Evolutionary conservation across 2,888 invertebrate species (phyloP).

Genomic region (Ectemnius continuus): DNA sequence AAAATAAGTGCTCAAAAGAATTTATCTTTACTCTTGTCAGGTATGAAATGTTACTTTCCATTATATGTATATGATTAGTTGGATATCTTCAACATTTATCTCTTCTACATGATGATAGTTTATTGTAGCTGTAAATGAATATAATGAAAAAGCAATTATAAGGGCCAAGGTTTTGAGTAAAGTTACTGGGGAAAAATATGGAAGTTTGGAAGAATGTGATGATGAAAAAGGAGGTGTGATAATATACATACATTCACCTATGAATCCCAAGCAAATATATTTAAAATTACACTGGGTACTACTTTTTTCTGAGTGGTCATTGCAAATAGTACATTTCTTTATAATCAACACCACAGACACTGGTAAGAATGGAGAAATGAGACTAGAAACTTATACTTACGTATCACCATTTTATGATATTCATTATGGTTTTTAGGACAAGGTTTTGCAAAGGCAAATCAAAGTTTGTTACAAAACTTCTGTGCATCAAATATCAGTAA

Average conservation of each 20-base stretch:
- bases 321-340: slow-evolving; percentile 3
- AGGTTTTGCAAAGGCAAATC: background rate
- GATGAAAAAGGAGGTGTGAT: background rate
- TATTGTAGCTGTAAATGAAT: background rate
- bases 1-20: background rate
- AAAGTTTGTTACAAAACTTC: background rate
- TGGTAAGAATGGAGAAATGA: background rate
- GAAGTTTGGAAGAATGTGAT: background rate
- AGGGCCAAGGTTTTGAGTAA: background rate
- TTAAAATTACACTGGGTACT: background rate
- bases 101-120: background rate
- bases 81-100: background rate
- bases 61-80: background rate
- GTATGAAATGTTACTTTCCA: background rate
- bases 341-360: background rate
- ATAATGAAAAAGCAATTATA: background rate
- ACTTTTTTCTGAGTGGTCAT: background rate
- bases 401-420: background rate
- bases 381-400: background rate
- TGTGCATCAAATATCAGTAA: background rate
- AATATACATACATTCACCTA: background rate
- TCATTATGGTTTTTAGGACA: background rate
- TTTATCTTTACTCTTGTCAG: background rate
- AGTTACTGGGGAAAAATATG: background rate
- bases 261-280: background rate